Percentiles rank a stretch among this genome's conserved stretches.
Conservation (phyloP, 1,140 invertebrate species). For the Papilio polytes region DNA sequence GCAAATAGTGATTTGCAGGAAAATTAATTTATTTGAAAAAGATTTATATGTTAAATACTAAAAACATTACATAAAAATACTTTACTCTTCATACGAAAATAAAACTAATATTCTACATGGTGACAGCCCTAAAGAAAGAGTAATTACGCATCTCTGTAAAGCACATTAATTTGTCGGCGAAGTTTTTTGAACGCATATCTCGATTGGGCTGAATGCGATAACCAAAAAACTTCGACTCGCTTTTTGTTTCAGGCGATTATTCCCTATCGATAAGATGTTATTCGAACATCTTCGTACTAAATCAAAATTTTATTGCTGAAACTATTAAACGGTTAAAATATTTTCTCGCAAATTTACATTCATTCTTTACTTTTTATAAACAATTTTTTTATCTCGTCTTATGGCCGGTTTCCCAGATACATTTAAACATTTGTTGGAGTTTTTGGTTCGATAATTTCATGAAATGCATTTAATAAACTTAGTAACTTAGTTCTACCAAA, state of each 20-base stretch:
- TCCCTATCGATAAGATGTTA: conserved; percentile 25
- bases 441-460: too few species aligned
- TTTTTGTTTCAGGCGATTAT: conserved; percentile 19
- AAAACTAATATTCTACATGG: background rate
- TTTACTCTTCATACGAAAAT: too few species aligned
- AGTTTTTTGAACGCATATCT: conserved; percentile 56
- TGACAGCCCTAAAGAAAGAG: conserved; percentile 39
- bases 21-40: too few species aligned
- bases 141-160: conserved; percentile 48
- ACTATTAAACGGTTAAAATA: background rate
- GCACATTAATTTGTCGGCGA: conserved; percentile 56
- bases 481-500: too few species aligned
- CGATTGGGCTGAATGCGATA: conserved; percentile 50
- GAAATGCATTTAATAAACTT: too few species aligned
- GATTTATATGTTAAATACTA: too few species aligned
- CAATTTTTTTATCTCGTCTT: too few species aligned
- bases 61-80: too few species aligned
- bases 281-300: background rate
- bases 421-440: too few species aligned
- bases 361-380: background rate
- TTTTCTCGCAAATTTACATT: background rate
- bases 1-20: too few species aligned
- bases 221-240: conserved; percentile 21
- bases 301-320: background rate
- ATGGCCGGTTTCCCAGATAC: background rate